Evolutionary conservation across 2,797 vertebrate species (phyloP).

Genomic region (Phrynocephalus guinanensis): DNA sequence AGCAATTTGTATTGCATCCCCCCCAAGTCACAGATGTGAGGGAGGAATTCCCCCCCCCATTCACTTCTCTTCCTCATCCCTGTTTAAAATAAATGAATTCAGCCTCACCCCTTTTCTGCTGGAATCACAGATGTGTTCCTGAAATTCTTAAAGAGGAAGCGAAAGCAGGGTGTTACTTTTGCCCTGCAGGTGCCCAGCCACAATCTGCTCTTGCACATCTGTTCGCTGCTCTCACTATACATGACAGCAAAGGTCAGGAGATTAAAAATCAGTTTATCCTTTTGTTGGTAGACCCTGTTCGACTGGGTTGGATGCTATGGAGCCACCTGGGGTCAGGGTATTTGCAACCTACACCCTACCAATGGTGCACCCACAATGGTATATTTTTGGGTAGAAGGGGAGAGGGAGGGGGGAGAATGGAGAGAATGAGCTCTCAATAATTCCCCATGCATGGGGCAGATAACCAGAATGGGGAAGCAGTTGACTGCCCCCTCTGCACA

Average conservation of each 20-base stretch:
- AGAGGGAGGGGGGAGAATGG: neutral
- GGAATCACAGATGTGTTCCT: constrained; percentile 7
- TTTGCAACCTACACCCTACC: neutral
- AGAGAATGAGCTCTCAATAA: too few relatives aligned
- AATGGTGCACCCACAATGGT: neutral
- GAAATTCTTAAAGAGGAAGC: constrained; percentile 51
- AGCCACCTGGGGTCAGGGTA: neutral
- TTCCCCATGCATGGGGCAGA: too few relatives aligned
- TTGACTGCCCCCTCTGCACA: too few relatives aligned
- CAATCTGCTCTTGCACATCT: constrained; percentile 62
- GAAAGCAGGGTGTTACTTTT: constrained; percentile 64
- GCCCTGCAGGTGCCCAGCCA: constrained; percentile 65
- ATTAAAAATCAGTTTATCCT: constrained; percentile 38
- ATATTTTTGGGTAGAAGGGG: neutral
- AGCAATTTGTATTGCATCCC: neutral
- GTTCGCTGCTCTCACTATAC: constrained; percentile 28
- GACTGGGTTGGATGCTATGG: neutral
- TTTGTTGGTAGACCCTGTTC: constrained; percentile 14
- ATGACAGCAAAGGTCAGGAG: constrained; percentile 58
- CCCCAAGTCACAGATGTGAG: too few relatives aligned
- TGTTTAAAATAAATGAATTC: constrained; percentile 12
- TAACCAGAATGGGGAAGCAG: too few relatives aligned
- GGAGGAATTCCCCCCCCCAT: too few relatives aligned
- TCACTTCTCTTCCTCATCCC: neutral
- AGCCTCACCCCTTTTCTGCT: neutral